Evolutionary conservation across 1,140 invertebrate genomes (phyloP).

Genomic region (Cydia fagiglandana): DNA sequence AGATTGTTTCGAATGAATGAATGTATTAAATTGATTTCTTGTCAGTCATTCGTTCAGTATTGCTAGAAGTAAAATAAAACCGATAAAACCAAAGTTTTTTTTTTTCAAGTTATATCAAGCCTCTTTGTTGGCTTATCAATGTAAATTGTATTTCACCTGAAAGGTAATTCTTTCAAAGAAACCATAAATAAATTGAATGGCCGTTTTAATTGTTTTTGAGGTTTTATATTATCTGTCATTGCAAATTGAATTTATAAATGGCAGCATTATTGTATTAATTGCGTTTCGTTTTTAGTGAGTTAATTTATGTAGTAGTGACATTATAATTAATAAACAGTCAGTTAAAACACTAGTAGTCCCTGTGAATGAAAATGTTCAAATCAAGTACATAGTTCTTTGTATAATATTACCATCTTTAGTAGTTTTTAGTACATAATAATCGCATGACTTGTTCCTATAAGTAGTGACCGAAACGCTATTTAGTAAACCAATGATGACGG

Average conservation of each 20-base stretch:
- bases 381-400: no score
- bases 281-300: not conserved
- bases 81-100: not conserved
- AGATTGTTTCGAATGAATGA: slow-evolving; percentile 34
- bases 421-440: not conserved
- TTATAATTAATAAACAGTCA: not conserved
- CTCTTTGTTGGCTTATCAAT: not conserved
- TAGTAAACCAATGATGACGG: slow-evolving; percentile 53
- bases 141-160: no score
- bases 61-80: not conserved
- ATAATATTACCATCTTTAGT: no score
- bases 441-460: not conserved
- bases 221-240: no score
- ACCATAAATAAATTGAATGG: no score
- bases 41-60: not conserved
- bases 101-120: not conserved
- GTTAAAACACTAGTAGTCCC: not conserved
- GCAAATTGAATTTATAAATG: not conserved
- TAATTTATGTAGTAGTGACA: not conserved
- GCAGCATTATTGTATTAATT: not conserved
- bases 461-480: slow-evolving; percentile 9
- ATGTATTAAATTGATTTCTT: slow-evolving; percentile 36
- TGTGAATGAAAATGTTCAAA: not conserved
- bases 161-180: no score
- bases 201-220: no score